Conservation (phyloP, 30 jellyfish, hydroid and myxozoan species). For the Sanderia malayensis region DNA sequence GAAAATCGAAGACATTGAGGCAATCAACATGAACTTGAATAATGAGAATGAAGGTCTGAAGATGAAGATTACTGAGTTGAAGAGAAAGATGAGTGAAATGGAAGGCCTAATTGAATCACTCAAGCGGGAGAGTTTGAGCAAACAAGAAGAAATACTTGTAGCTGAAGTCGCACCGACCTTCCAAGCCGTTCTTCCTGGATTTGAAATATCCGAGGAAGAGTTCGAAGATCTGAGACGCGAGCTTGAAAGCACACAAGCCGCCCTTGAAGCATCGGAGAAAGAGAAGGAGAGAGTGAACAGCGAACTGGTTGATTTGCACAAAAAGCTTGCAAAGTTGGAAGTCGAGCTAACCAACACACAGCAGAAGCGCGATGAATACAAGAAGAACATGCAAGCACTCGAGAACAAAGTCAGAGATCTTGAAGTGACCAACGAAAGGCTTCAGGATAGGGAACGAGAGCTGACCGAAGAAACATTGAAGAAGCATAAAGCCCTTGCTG, state of each 20-base stretch:
- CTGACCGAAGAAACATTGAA: constrained; percentile 79
- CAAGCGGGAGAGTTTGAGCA: constrained; percentile 49
- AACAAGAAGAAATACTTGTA: constrained; percentile 60
- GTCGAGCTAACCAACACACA: constrained; percentile 78
- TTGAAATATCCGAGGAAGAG: constrained; percentile 61
- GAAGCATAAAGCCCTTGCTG: constrained; percentile 72
- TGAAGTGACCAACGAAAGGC: constrained; percentile 75
- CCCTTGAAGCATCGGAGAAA: constrained; percentile 71
- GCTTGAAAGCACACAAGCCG: constrained; percentile 48
- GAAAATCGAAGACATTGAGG: constrained; percentile 75
- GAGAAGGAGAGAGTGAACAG: constrained; percentile 73
- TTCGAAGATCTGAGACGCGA: constrained; percentile 67
- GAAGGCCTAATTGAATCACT: constrained; percentile 53
- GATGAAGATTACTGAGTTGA: constrained; percentile 49
- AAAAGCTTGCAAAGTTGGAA: constrained; percentile 79
- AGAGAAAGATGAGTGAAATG: constrained; percentile 65
- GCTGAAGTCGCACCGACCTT: constrained; percentile 52
- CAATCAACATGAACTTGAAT: constrained; percentile 64
- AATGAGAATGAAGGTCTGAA: constrained; percentile 68
- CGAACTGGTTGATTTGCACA: constrained; percentile 77
- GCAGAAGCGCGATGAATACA: constrained; percentile 90
- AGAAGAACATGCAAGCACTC: constrained; percentile 42
- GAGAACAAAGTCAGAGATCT: constrained; percentile 78
- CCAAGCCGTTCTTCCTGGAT: constrained; percentile 45
- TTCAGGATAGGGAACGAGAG: constrained; percentile 84